Conservation (phyloP, 2,797 vertebrate species). For the Sphaeramia orbicularis region DNA sequence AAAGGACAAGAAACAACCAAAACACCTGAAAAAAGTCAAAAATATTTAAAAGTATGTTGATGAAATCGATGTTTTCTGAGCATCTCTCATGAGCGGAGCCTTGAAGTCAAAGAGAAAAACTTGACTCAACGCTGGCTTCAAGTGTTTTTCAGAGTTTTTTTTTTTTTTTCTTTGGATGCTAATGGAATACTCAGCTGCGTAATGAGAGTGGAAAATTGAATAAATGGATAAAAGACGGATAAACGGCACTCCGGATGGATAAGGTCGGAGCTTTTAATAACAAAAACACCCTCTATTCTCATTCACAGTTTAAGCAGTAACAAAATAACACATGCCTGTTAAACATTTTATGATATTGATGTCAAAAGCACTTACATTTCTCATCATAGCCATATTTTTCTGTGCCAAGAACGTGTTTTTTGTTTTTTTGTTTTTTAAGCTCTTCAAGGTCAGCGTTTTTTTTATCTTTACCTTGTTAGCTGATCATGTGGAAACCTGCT, state of each 20-base stretch:
- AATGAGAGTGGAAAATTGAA: conserved; percentile 22
- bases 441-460: conserved; percentile 41
- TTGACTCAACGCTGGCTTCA: too few relatives aligned
- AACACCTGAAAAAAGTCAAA: too few relatives aligned
- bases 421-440: neutral
- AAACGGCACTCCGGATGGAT: neutral
- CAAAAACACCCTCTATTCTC: conserved; percentile 1
- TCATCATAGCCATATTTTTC: neutral
- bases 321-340: neutral
- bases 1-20: too few relatives aligned
- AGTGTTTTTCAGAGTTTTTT: too few relatives aligned
- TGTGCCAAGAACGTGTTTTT: too few relatives aligned
- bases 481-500: conserved; percentile 40
- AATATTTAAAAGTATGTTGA: neutral
- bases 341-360: neutral
- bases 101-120: conserved; percentile 44
- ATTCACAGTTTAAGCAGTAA: neutral
- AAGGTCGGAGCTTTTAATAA: conserved; percentile 8
- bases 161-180: neutral
- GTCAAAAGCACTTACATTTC: conserved; percentile 10
- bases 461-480: conserved; percentile 31
- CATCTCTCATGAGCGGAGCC: conserved; percentile 24
- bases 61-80: conserved; percentile 24
- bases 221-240: conserved; percentile 12
- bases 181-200: conserved; percentile 34